Evolutionary conservation across 2,797 vertebrate species (phyloP).

Genomic region (Sebastes nivosus): DNA sequence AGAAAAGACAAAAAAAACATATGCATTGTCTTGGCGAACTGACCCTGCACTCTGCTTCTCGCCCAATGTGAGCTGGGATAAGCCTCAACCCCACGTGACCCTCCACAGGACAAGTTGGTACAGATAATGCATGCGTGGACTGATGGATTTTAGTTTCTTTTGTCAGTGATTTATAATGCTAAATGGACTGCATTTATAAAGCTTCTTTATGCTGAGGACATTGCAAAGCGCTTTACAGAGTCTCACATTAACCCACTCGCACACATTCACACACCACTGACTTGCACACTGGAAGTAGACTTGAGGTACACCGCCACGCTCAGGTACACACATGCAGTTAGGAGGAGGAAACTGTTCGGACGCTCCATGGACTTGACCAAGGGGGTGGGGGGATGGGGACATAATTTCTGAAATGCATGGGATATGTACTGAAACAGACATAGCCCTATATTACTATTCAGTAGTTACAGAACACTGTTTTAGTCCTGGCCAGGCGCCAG

Average conservation of each 20-base stretch:
- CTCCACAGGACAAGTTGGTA: background rate
- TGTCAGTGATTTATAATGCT: slow-evolving; percentile 4
- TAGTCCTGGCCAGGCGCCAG: too few relatives aligned
- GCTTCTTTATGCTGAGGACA: background rate
- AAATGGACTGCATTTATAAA: slow-evolving; percentile 4
- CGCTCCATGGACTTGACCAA: too few relatives aligned
- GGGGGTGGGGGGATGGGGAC: rapidly evolving
- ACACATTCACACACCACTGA: background rate
- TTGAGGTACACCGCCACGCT: background rate
- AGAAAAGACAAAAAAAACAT: too few relatives aligned
- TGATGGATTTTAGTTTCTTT: background rate
- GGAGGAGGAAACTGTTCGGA: too few relatives aligned
- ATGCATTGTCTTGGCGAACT: background rate
- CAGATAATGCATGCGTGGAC: background rate
- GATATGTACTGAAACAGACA: too few relatives aligned
- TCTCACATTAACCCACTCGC: background rate
- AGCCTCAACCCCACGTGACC: background rate
- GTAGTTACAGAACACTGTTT: too few relatives aligned
- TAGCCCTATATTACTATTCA: too few relatives aligned
- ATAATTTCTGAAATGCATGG: too few relatives aligned
- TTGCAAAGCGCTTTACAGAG: background rate
- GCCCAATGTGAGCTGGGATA: background rate
- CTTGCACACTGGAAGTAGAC: background rate
- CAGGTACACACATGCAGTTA: background rate
- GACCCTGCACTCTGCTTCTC: background rate